phyloP scores from a whole-genome alignment of 2,797 vertebrate genomes.

The Pseudochaenichthys georgianus region DNA sequence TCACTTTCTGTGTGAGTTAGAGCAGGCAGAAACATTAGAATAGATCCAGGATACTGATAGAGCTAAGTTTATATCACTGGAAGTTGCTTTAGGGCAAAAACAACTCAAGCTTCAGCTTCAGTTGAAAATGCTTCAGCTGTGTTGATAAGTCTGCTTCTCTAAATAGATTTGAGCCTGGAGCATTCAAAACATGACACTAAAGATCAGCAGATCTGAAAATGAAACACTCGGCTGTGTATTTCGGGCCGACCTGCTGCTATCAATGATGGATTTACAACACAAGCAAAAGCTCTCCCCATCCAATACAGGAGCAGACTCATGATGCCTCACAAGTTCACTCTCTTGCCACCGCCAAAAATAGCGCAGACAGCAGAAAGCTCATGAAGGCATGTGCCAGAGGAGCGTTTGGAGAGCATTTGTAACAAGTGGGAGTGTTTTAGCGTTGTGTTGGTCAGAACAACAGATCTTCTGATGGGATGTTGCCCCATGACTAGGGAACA shows the following conservation, averaged over 20 bases:
- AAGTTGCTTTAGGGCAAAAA: conserved; percentile 32
- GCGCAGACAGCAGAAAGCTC: conserved; percentile 28
- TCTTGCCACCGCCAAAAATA: conserved; percentile 36
- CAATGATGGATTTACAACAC: conserved; percentile 22
- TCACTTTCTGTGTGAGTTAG: background rate
- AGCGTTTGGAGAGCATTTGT: conserved; percentile 42
- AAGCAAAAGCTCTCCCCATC: conserved; percentile 4
- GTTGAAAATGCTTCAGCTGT: conserved; percentile 40
- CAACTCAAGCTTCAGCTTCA: conserved; percentile 11
- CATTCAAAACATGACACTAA: conserved; percentile 25
- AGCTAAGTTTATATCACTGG: conserved; percentile 26
- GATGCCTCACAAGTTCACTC: conserved; percentile 50
- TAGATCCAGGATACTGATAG: background rate
- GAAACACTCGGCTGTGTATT: conserved; percentile 44
- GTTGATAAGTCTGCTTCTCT: conserved; percentile 41
- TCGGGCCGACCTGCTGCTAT: conserved; percentile 26
- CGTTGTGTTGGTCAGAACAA: conserved; percentile 49
- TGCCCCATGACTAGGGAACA: conserved; percentile 51
- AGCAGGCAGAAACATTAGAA: background rate
- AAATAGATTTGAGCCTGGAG: conserved; percentile 56
- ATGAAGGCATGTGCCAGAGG: conserved; percentile 45
- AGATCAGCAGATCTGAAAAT: conserved; percentile 61
- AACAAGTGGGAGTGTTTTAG: conserved; percentile 37
- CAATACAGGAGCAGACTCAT: conserved; percentile 31
- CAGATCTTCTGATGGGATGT: conserved; percentile 55